These are phyloP conservation scores for Peromyscus leucopus DNA, from an alignment of 2,113 vertebrate genomes.

Conservation along the genomic window DNA sequence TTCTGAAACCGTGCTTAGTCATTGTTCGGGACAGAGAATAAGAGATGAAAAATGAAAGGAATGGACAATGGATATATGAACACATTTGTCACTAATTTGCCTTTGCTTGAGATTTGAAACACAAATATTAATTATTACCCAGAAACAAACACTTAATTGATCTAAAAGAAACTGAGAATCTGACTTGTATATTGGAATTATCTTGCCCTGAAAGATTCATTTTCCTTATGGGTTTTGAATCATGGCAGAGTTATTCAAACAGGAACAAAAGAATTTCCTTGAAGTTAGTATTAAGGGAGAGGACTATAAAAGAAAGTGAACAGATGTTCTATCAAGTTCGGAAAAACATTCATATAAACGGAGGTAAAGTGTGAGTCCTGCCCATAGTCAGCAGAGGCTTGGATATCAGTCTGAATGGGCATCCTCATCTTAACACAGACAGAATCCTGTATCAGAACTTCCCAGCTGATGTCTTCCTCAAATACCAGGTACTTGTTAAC, in stretches of 20 bases:
- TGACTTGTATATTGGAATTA: not conserved
- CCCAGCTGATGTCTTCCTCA: not conserved
- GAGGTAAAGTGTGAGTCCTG: not conserved
- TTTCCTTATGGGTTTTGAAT: conserved; percentile 38
- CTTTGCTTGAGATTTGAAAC: not conserved
- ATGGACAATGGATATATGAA: not conserved
- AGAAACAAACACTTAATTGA: not conserved
- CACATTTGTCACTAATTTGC: not conserved
- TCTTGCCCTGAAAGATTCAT: not conserved
- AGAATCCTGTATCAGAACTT: not conserved
- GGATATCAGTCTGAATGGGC: not conserved
- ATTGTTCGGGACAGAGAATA: not conserved
- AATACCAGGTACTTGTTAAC: not conserved
- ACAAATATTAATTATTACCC: not conserved
- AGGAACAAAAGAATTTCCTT: not conserved
- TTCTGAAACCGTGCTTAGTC: not conserved
- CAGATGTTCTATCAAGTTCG: not conserved
- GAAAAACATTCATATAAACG: not conserved
- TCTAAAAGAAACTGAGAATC: conserved; percentile 32
- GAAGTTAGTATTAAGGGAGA: conserved; percentile 19
- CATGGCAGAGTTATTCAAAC: not conserved
- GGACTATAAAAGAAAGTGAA: not conserved
- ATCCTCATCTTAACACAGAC: not conserved
- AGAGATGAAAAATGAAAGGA: not conserved
- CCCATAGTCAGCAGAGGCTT: not conserved